Evolutionary conservation across 2,113 vertebrate species (phyloP).

Genomic region (Recurvirostra avosetta): DNA sequence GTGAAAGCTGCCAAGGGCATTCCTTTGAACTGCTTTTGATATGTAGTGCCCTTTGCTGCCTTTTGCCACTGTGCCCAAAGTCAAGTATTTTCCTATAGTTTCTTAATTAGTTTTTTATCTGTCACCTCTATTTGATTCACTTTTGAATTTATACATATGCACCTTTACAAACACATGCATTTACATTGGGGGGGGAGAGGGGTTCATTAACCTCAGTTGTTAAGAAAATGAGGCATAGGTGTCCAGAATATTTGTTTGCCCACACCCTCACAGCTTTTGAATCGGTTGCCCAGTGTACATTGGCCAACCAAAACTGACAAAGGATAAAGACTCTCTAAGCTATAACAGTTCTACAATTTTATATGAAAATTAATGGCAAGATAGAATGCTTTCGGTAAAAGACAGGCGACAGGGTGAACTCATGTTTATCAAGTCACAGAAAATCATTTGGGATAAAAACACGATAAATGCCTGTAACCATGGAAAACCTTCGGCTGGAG

Average conservation of each 20-base stretch:
- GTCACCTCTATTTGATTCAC: background rate
- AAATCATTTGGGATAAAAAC: background rate
- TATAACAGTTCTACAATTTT: background rate
- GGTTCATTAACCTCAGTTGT: background rate
- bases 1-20: background rate
- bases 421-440: background rate
- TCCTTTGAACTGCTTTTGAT: background rate
- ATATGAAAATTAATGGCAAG: background rate
- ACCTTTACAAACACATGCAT: background rate
- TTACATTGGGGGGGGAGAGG: background rate
- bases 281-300: background rate
- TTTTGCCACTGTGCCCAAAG: background rate
- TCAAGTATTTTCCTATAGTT: background rate
- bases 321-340: background rate
- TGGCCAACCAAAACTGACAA: background rate
- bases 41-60: background rate
- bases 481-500: background rate
- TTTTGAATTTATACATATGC: background rate
- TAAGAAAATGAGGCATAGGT: background rate
- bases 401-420: background rate
- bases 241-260: background rate
- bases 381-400: background rate
- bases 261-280: background rate
- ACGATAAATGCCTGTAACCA: background rate
- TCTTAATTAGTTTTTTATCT: background rate